Base-by-base conservation (phyloP, 2,113 vertebrate genomes). In the Siphamia tubifer region DNA sequence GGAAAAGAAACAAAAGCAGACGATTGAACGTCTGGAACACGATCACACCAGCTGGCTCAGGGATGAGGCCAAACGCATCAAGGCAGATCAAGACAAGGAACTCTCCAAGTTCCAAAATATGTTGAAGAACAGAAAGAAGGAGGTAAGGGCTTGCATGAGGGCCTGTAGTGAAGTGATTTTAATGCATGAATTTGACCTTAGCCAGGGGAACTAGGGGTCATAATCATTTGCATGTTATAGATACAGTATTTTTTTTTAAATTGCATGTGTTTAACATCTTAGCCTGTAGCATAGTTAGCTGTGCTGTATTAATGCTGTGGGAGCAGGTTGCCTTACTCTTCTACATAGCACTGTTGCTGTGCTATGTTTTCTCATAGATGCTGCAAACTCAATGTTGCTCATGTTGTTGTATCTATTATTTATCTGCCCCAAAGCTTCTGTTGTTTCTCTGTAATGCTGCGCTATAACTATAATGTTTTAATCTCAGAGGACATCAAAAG, bases 1-100 rank as follows among this genome's bases (percentile, higher is more conserved):
- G 40, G 97, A 99, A 56, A 95, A 95, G 73, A 98, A 99, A 86
- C 98, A 99, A 92, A 99, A 99, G 62, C 98, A 99, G 89, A 98
- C 95, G 13, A 98, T 99, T 9, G 98, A 99, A 87, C 94, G 96
- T 1, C 90, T 98, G 79, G 98, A 99, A 70, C 95, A 98, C 87
- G 98, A 99, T 8, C 98, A 99, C 82, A 99, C 98, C 20, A 96
- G 92, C 67, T 96, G 96, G 4, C 86, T 99, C 24, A 79, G 98
- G 19, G 98, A 99, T 8, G 97, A 99, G 83, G 98, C 98, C 19
- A 98, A 98, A 61, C 94, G 95, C 66, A 99, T 99, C 78, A 99
- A 99, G 91, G 94, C 90, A 0, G 98, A 99, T 45, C 98, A 99
- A 83, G 98, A 99, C 86, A 98, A 95, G 87, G 98, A 99, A 74